These are phyloP conservation scores for Drosophila sordidula DNA, from an alignment of 2,888 invertebrate species.

Conservation along the genomic window DNA sequence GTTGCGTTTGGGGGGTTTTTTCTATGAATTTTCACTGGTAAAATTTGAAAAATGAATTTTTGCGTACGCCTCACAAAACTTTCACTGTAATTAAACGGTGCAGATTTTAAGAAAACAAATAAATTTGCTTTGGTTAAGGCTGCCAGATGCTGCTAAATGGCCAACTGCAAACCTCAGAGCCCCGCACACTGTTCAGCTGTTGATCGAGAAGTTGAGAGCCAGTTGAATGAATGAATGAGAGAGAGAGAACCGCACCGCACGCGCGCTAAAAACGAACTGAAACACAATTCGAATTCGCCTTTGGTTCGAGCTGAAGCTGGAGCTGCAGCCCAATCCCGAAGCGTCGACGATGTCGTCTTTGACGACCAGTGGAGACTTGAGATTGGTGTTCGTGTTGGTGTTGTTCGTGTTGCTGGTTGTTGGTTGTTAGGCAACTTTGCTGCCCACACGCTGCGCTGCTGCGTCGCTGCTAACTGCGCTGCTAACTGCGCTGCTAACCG, in stretches of 20 bases:
- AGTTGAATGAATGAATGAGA: slow-evolving; percentile 32
- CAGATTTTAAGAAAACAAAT: slow-evolving; percentile 31
- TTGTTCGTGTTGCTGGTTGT: slow-evolving; percentile 31
- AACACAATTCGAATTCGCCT: slow-evolving; percentile 48
- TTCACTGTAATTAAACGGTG: slow-evolving; percentile 61
- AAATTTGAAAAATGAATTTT: slow-evolving; percentile 57
- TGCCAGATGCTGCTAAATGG: slow-evolving; percentile 33
- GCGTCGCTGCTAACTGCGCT: slow-evolving; percentile 32
- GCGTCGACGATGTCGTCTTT: slow-evolving; percentile 37
- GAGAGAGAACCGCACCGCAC: slow-evolving; percentile 81
- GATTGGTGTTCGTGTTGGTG: slow-evolving; percentile 43
- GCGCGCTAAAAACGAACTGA: slow-evolving; percentile 81
- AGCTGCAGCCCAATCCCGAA: slow-evolving; percentile 47
- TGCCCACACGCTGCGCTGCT: slow-evolving; percentile 73
- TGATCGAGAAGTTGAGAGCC: slow-evolving; percentile 13
- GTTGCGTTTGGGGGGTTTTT: slow-evolving; percentile 29
- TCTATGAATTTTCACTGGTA: slow-evolving; percentile 70
- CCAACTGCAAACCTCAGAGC: slow-evolving; percentile 35
- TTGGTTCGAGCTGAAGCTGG: slow-evolving; percentile 29
- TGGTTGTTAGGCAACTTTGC: slow-evolving; percentile 79
- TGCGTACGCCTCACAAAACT: slow-evolving; percentile 45
- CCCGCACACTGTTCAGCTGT: slow-evolving; percentile 50
- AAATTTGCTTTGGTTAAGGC: slow-evolving; percentile 29
- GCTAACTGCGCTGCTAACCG: slow-evolving; percentile 26
- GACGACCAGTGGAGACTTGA: slow-evolving; percentile 57